phyloP scores from a whole-genome alignment of 2,888 invertebrate species.

The Dione vanillae region DNA sequence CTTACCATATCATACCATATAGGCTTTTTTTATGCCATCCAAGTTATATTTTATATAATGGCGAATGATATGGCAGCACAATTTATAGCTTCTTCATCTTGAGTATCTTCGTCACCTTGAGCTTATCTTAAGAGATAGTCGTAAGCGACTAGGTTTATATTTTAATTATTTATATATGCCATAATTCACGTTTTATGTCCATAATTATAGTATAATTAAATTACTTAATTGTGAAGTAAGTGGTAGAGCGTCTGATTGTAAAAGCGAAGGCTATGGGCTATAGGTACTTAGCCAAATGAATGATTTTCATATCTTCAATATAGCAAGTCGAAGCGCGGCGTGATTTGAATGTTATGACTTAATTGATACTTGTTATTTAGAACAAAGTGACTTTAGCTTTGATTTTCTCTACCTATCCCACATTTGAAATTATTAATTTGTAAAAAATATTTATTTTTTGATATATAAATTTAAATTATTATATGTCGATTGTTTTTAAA shows the following conservation, averaged over 20 bases:
- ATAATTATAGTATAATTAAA: slow-evolving; percentile 11
- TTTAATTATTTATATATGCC: neutral
- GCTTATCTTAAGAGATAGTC: neutral
- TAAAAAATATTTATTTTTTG: too few species aligned
- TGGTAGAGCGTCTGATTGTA: neutral
- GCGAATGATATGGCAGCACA: neutral
- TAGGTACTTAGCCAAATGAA: too few species aligned
- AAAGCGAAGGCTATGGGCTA: too few species aligned
- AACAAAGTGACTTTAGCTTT: too few species aligned
- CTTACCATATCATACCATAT: neutral
- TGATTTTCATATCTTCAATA: too few species aligned
- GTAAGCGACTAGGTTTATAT: slow-evolving; percentile 8
- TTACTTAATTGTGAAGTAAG: slow-evolving; percentile 1
- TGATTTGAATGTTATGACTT: too few species aligned
- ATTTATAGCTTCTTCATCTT: neutral
- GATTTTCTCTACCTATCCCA: too few species aligned
- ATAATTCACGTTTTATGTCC: neutral
- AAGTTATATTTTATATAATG: neutral
- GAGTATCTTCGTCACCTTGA: slow-evolving; percentile 2
- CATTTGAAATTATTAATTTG: too few species aligned
- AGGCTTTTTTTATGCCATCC: neutral
- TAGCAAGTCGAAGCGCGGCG: too few species aligned
- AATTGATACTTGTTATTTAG: too few species aligned
- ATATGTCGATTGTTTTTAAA: neutral
- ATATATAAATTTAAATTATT: too few species aligned